Evolutionary conservation across 2,797 vertebrate genomes (phyloP).

Genomic region (Muscicapa striata): DNA sequence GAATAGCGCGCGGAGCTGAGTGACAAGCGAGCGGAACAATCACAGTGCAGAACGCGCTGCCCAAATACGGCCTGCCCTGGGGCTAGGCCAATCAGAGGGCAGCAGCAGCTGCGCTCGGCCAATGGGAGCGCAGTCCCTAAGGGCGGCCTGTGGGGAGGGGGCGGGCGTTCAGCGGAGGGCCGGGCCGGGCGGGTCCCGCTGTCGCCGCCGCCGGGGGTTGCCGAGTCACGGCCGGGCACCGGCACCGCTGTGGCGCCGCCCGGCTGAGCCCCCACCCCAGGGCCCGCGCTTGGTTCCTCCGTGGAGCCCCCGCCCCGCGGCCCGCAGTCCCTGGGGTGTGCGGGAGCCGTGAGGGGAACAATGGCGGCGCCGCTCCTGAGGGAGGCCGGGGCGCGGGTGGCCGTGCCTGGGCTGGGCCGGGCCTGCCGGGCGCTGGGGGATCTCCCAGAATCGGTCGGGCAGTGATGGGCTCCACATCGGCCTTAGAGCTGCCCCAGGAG

Average conservation of each 20-base stretch:
- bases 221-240: neutral
- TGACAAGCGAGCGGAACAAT: rapidly evolving
- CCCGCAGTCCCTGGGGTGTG: rapidly evolving
- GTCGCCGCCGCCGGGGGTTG: rapidly evolving
- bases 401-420: neutral
- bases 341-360: neutral
- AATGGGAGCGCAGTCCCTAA: constrained; percentile 58
- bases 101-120: neutral
- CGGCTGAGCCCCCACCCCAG: rapidly evolving
- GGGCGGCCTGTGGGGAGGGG: constrained; percentile 12
- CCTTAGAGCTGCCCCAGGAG: rapidly evolving
- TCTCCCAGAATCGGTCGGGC: rapidly evolving
- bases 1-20: rapidly evolving
- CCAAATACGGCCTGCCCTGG: neutral
- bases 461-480: rapidly evolving
- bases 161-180: neutral
- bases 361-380: neutral
- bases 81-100: constrained; percentile 19
- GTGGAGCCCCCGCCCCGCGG: neutral
- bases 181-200: neutral
- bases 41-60: rapidly evolving
- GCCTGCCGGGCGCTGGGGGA: rapidly evolving
- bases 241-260: neutral
- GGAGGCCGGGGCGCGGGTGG: neutral
- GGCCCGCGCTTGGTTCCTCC: neutral